Conservation (phyloP, 2,888 invertebrate genomes). For the Hipparchia sbordonii region DNA sequence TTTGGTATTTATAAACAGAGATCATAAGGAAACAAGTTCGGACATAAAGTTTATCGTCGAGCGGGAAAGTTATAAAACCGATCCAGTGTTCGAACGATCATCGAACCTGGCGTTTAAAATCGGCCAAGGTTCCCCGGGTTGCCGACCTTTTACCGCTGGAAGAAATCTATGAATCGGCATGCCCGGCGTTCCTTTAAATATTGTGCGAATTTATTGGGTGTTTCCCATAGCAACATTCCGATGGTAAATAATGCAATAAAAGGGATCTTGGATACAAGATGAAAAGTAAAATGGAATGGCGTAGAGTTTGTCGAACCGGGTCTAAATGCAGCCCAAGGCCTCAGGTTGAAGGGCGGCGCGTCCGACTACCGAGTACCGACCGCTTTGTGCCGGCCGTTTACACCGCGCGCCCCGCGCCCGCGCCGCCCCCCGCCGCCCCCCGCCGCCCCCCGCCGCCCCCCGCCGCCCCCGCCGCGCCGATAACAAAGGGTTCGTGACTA, state of each 20-base stretch:
- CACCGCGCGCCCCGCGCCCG: slow-evolving; percentile 50
- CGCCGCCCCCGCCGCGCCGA: slow-evolving; percentile 42
- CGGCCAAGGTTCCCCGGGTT: slow-evolving; percentile 78
- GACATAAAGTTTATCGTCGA: slow-evolving; percentile 72
- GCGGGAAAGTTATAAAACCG: slow-evolving; percentile 69
- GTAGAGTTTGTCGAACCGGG: slow-evolving; percentile 76
- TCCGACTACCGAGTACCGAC: slow-evolving; percentile 64
- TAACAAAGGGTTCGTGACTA: slow-evolving; percentile 75
- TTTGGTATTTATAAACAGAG: slow-evolving; percentile 53
- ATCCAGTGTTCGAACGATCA: slow-evolving; percentile 60
- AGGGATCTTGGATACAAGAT: slow-evolving; percentile 62
- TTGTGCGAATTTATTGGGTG: slow-evolving; percentile 31
- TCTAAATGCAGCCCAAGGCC: slow-evolving; percentile 81
- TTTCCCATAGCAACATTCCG: slow-evolving; percentile 36
- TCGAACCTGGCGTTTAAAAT: slow-evolving; percentile 76
- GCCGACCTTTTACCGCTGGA: slow-evolving; percentile 55
- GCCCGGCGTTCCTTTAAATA: slow-evolving; percentile 29
- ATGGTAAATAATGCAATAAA: slow-evolving; percentile 58
- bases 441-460: slow-evolving; percentile 23
- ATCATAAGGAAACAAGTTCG: slow-evolving; percentile 69
- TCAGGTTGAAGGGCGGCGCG: slow-evolving; percentile 77
- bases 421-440: slow-evolving; percentile 25
- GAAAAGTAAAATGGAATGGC: slow-evolving; percentile 70
- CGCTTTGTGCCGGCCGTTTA: slow-evolving; percentile 72
- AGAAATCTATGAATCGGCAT: slow-evolving; percentile 40